Base-by-base conservation (phyloP, 2,888 invertebrate species). In the Oasisia sp. region DNA sequence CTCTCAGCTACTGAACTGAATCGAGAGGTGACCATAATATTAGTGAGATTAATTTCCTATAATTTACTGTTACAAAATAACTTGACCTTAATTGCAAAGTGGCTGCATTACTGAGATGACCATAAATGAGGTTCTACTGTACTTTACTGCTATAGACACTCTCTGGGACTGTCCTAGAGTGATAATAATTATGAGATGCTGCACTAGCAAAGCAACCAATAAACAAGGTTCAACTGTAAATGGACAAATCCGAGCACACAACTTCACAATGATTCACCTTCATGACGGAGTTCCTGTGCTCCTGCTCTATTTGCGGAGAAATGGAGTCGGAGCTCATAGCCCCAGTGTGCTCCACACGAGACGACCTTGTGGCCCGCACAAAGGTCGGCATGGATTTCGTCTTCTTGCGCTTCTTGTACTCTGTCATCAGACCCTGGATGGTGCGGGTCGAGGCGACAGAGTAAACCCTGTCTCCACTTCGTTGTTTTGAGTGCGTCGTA, bases 211-310 rank as follows among this genome's bases (percentile, higher is more conserved):
- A 27, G 74, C 74, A 19, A 5, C 27, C 74, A 27, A 19, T 19
- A 27, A 74, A 19, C 27, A 74, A 27, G 74, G 27, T 27, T 19
- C 74, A 27, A 19, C 19, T 74, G 27, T 5, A 74, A 7, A 74
- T 74, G 11, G 14, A 56, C 56, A 56, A 4, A 50, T 50, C 14
- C 19, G 7, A 74, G n/a, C 74, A 74, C 74, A 74, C 74, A 19
- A 74, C 7, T 7, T 74, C 27, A n/a, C 74, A 3, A 7, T 11
- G 98, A 92, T 98, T 97, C 96, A 99, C 98, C 98, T 98, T 98
- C 94, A 98, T 97, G 93, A 98, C 98, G 95, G 98, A 98, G 91
- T 97, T 97, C 92, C 97, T 97, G 94, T 98, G 97, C 95, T 98
- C 98, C 94, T 98, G 98, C 95, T 98, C 98, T 92, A 98, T 96